phyloP scores from a whole-genome alignment of 64 coral and sea anemone genomes.

The Stylophora pistillata region DNA sequence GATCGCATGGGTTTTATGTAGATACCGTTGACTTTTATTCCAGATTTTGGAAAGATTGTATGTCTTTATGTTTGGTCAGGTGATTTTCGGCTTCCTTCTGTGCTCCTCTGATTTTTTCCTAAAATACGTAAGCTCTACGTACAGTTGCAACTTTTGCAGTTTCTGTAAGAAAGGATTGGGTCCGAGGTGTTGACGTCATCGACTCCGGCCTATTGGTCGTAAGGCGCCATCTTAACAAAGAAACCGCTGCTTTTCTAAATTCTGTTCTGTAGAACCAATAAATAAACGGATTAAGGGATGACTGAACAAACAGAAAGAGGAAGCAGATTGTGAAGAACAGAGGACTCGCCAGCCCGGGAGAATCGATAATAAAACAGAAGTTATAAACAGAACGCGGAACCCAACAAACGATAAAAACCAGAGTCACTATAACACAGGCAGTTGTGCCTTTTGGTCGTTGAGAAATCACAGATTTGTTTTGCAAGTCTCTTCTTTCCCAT shows the following conservation, averaged over 20 bases:
- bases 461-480: neutral
- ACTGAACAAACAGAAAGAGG: slow-evolving; percentile 66
- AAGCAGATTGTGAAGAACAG: slow-evolving; percentile 57
- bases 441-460: slow-evolving; percentile 55
- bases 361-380: slow-evolving; percentile 10
- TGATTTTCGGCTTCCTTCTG: neutral
- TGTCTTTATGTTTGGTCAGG: neutral
- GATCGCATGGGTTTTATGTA: too few relatives aligned
- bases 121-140: neutral
- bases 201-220: neutral
- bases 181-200: neutral
- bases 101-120: neutral
- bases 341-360: slow-evolving; percentile 29
- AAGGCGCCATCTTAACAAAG: neutral
- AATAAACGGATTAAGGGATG: slow-evolving; percentile 47
- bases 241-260: slow-evolving; percentile 47
- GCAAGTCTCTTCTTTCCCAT: neutral
- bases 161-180: neutral
- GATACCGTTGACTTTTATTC: too few relatives aligned
- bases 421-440: slow-evolving; percentile 48
- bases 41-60: neutral
- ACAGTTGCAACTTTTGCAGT: neutral
- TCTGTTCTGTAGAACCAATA: slow-evolving; percentile 78
- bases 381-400: slow-evolving; percentile 62
- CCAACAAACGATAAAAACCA: slow-evolving; percentile 75